Base-by-base conservation (phyloP, 2,113 vertebrate species). In the Chaetodon auriga region DNA sequence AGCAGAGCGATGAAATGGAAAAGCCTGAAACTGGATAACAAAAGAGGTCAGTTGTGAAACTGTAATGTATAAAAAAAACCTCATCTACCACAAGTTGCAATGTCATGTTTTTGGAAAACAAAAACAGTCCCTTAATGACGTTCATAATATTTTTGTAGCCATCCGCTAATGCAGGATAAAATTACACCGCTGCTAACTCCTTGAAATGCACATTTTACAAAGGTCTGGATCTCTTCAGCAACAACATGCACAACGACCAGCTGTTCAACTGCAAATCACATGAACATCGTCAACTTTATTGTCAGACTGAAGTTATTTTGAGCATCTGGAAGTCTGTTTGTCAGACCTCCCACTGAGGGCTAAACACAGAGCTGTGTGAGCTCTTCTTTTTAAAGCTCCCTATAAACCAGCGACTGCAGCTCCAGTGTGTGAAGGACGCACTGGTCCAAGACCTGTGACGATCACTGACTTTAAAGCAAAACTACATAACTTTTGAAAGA, bases 261-360 rank as follows among this genome's bases (percentile, higher is more conserved):
- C 77, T 80, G 79, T 62, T 78, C 49, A 15, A 15, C 21, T 61
- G 54, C 48, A 60, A 5, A 41, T 38, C 36, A 68, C 30, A 43
- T 68, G 70, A 79, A 61, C 48, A 14, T 62, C 1, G 2, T 0
- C 63, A 49, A 21, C 58, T 71, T 71, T 71, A 54, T 46, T 75
- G 80, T 60, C 48, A 53, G 41, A 58, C 78, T 12, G 45, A 86
- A 78, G 66, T 70, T 65, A 75, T 88, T 86, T 68, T 51, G 10
- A 78, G 79, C 81, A 81, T 76, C 79, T 84, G 73, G 30, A 45
- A 63, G 64, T 74, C 55, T 80, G 6, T 76, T 68, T 84, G 41
- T 82, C 55, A 51, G 71, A 75, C 55, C 10, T 0, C 82, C 64
- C 55, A 36, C 65, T 77, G 63, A 72, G 74, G 80, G 43, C 74